Evolutionary conservation across 2,888 invertebrate genomes (phyloP).

Genomic region (Drosophila tripunctata): DNA sequence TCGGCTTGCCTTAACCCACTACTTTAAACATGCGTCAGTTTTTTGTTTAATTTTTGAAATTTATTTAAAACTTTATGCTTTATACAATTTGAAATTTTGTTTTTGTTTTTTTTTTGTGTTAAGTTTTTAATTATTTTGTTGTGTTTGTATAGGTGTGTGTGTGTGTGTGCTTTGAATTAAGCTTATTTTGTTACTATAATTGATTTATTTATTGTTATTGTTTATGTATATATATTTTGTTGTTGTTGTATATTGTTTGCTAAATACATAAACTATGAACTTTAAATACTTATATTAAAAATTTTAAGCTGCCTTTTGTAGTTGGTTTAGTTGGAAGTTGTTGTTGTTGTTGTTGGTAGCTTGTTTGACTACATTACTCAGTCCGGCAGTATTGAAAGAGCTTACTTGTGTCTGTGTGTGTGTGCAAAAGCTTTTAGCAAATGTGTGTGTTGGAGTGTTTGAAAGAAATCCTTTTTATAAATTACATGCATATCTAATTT

Average conservation of each 20-base stretch:
- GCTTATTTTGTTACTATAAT: slow-evolving; percentile 18
- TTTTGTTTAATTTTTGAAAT: slow-evolving; percentile 38
- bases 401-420: slow-evolving; percentile 15
- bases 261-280: slow-evolving; percentile 58
- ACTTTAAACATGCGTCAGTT: slow-evolving; percentile 40
- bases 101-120: slow-evolving; percentile 5
- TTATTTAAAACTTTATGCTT: slow-evolving; percentile 53
- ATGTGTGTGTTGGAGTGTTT: not conserved
- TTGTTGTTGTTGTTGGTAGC: not conserved
- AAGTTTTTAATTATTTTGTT: slow-evolving; percentile 3
- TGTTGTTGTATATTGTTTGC: slow-evolving; percentile 41
- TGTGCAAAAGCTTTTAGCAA: slow-evolving; percentile 25
- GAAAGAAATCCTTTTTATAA: slow-evolving; percentile 29
- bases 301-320: slow-evolving; percentile 49
- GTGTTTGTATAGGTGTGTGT: not conserved
- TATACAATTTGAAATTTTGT: slow-evolving; percentile 44
- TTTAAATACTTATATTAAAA: slow-evolving; percentile 54
- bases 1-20: too few species aligned
- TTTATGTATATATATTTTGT: too few species aligned
- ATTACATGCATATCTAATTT: slow-evolving; percentile 52
- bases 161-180: slow-evolving; percentile 33
- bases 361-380: slow-evolving; percentile 54
- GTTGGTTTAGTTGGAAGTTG: slow-evolving; percentile 21
- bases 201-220: slow-evolving; percentile 27
- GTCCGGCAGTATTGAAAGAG: slow-evolving; percentile 52